Evolutionary conservation across 2,888 invertebrate species (phyloP).

Genomic region (Schrankia costaestrigalis): DNA sequence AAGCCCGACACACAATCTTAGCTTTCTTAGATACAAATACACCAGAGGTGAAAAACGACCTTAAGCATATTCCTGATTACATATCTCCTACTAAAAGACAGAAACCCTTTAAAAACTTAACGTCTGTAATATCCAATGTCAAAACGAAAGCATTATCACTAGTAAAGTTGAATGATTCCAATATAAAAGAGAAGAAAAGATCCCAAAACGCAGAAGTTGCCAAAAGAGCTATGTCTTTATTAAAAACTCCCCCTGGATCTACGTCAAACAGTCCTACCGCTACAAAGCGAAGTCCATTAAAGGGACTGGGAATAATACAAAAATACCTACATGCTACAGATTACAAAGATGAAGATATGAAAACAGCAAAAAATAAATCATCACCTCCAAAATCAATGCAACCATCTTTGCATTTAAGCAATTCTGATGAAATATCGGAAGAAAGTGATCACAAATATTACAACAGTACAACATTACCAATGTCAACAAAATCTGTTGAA

Average conservation of each 20-base stretch:
- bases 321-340: slow-evolving; percentile 5
- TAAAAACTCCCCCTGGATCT: slow-evolving; percentile 62
- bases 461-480: slow-evolving; percentile 33
- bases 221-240: slow-evolving; percentile 50
- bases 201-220: slow-evolving; percentile 44
- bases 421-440: slow-evolving; percentile 38
- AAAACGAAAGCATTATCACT: slow-evolving; percentile 77
- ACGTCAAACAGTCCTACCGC: slow-evolving; percentile 43
- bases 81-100: slow-evolving; percentile 51
- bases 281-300: slow-evolving; percentile 24
- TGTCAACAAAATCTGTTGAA: slow-evolving; percentile 52
- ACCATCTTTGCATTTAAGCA: slow-evolving; percentile 20
- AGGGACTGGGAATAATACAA: slow-evolving; percentile 12
- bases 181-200: slow-evolving; percentile 40
- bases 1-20: slow-evolving; percentile 66
- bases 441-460: slow-evolving; percentile 45
- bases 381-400: slow-evolving; percentile 12
- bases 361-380: slow-evolving; percentile 3
- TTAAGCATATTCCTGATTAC: slow-evolving; percentile 41
- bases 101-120: slow-evolving; percentile 54
- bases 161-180: slow-evolving; percentile 62
- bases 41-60: slow-evolving; percentile 35
- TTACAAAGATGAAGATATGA: slow-evolving; percentile 2
- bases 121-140: slow-evolving; percentile 74
- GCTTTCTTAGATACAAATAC: slow-evolving; percentile 65